Evolutionary conservation across 2,888 invertebrate species (phyloP).

Genomic region (Synanthedon formicaeformis): DNA sequence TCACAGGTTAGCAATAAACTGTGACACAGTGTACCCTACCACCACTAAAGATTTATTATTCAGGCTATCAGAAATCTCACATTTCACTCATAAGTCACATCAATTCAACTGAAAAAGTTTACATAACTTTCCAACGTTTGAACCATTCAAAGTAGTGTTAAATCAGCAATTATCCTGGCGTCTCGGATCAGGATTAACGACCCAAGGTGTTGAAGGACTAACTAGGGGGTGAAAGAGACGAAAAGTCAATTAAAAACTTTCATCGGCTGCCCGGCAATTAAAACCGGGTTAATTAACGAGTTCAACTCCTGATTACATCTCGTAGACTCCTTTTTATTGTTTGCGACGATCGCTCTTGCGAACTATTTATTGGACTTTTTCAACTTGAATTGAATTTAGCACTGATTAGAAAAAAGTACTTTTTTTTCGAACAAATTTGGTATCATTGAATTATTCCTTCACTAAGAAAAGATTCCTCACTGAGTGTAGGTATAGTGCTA

Average conservation of each 20-base stretch:
- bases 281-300: conserved; percentile 30
- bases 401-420: too few relatives aligned
- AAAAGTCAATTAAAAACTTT: conserved; percentile 49
- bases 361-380: not conserved
- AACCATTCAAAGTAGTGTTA: conserved; percentile 11
- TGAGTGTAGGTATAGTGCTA: too few relatives aligned
- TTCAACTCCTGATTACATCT: not conserved
- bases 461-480: too few relatives aligned
- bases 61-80: too few relatives aligned
- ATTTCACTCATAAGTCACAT: too few relatives aligned
- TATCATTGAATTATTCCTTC: too few relatives aligned
- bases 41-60: too few relatives aligned
- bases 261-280: conserved; percentile 27
- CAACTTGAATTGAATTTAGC: too few relatives aligned
- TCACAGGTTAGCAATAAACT: too few relatives aligned
- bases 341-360: not conserved
- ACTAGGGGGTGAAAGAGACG: conserved; percentile 3
- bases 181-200: conserved; percentile 23
- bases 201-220: conserved; percentile 5
- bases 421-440: too few relatives aligned
- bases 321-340: not conserved
- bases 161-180: conserved; percentile 28
- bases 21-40: too few relatives aligned
- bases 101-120: too few relatives aligned
- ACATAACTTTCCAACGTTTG: not conserved